A percentile compares a stretch with the other conserved stretches of the same genome.
Evolutionary conservation across 2,888 invertebrate genomes (phyloP).

Genomic region (Leptopilina syphax): DNA sequence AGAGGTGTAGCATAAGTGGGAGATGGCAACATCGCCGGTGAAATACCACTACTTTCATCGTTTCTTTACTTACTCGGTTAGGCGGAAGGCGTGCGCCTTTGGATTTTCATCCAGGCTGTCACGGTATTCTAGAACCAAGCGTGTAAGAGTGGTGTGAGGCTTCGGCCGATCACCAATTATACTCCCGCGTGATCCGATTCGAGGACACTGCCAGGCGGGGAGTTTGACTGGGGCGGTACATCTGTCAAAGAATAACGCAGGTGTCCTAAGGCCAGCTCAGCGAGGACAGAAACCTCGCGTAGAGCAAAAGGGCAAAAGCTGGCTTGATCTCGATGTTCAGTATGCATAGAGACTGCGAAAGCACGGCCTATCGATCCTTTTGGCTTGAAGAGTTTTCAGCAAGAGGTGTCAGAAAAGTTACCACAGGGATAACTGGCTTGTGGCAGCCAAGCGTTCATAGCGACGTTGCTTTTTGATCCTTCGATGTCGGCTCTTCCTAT

Average conservation of each 20-base stretch:
- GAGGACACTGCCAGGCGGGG: conserved; percentile 81
- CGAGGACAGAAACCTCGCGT: conserved; percentile 85
- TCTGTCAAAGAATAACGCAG: conserved; percentile 83
- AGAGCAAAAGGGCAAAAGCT: conserved; percentile 80
- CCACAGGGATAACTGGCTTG: no score
- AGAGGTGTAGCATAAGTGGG: conserved; percentile 80
- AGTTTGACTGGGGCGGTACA: conserved; percentile 84
- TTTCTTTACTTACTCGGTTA: conserved; percentile 79
- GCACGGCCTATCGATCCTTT: no score
- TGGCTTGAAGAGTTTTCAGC: no score
- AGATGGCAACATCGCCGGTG: conserved; percentile 59
- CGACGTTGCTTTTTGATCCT: no score
- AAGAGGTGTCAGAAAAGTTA: no score
- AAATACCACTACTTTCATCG: conserved; percentile 74
- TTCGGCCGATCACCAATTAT: conserved; percentile 77
- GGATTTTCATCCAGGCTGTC: conserved; percentile 66
- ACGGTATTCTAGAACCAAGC: conserved; percentile 74
- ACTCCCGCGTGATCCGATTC: conserved; percentile 78
- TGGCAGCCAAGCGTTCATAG: no score
- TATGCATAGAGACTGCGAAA: no score
- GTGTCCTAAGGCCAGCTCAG: conserved; percentile 82
- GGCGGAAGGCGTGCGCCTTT: conserved; percentile 75
- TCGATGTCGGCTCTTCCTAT: no score
- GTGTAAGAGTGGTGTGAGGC: conserved; percentile 69
- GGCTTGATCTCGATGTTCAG: conserved; percentile 52